These are phyloP conservation scores for Myotis planiceps DNA, from an alignment of 2,797 vertebrate species.

Conservation along the genomic window DNA sequence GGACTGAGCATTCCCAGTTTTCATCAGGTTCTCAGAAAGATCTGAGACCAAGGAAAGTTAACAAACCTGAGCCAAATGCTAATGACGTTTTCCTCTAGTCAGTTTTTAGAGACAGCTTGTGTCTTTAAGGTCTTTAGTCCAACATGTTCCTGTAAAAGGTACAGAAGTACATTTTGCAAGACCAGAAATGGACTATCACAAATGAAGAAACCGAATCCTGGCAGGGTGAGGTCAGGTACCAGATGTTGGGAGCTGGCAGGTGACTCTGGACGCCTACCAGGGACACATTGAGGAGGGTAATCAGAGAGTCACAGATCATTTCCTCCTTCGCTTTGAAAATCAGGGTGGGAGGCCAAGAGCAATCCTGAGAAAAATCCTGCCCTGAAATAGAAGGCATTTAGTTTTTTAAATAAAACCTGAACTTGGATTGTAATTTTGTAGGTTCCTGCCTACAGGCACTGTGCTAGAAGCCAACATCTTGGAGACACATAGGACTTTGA, in stretches of 20 bases:
- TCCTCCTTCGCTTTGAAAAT: background rate
- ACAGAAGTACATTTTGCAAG: slow-evolving; percentile 64
- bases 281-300: background rate
- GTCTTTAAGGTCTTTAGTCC: slow-evolving; percentile 45
- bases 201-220: slow-evolving; percentile 47
- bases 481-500: background rate
- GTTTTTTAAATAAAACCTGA: background rate
- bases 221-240: slow-evolving; percentile 38
- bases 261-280: background rate
- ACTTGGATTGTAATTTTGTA: background rate
- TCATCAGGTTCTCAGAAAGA: background rate
- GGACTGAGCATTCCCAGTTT: background rate
- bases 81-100: background rate
- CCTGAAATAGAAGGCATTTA: background rate
- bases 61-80: background rate
- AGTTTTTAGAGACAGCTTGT: background rate
- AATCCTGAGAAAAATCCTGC: background rate
- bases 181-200: slow-evolving; percentile 39
- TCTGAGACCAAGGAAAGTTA: background rate
- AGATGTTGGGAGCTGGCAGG: slow-evolving; percentile 44
- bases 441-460: background rate
- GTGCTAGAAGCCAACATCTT: background rate
- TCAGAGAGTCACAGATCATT: background rate
- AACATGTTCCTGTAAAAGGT: slow-evolving; percentile 58
- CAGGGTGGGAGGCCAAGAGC: background rate